Conservation (phyloP, 1,140 invertebrate genomes). For the Mylabris phalerata region DNA sequence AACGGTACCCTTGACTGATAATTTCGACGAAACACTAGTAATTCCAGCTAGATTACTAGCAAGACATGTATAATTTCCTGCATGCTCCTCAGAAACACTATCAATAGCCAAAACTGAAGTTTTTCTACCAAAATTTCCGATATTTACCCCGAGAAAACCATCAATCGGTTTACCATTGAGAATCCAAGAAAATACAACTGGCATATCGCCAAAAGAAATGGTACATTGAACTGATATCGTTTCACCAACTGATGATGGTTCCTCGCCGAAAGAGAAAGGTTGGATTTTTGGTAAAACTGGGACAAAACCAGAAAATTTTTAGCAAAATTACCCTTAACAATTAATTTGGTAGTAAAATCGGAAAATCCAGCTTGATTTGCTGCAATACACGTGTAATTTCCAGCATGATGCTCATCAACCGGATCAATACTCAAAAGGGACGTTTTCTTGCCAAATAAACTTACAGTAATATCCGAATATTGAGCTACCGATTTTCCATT, state of each 20-base stretch:
- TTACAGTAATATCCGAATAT: constrained; percentile 21
- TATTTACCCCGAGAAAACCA: constrained; percentile 8
- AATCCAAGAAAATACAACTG: constrained; percentile 40
- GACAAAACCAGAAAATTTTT: constrained; percentile 15
- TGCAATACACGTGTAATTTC: constrained; percentile 64
- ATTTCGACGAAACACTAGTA: neutral
- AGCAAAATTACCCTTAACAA: constrained; percentile 59
- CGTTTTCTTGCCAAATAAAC: constrained; percentile 59
- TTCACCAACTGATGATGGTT: constrained; percentile 42
- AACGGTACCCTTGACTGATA: neutral
- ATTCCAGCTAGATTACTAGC: constrained; percentile 61
- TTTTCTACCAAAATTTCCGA: constrained; percentile 54
- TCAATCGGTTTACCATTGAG: constrained; percentile 39
- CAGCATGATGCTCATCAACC: constrained; percentile 67
- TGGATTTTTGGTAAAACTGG: constrained; percentile 45
- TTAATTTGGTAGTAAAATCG: constrained; percentile 58
- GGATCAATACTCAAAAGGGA: constrained; percentile 70
- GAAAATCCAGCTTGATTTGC: constrained; percentile 60
- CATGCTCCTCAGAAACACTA: constrained; percentile 47
- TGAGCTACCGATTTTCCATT: constrained; percentile 38
- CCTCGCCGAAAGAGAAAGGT: constrained; percentile 55
- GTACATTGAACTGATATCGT: constrained; percentile 32
- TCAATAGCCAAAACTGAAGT: constrained; percentile 57
- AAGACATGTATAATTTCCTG: constrained; percentile 70
- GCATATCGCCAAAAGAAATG: constrained; percentile 29